Percentiles rank a stretch among this genome's conserved stretches.
Conservation (phyloP, 37 sponge, comb jelly and placozoan species). For the Eunapius fragilis region DNA sequence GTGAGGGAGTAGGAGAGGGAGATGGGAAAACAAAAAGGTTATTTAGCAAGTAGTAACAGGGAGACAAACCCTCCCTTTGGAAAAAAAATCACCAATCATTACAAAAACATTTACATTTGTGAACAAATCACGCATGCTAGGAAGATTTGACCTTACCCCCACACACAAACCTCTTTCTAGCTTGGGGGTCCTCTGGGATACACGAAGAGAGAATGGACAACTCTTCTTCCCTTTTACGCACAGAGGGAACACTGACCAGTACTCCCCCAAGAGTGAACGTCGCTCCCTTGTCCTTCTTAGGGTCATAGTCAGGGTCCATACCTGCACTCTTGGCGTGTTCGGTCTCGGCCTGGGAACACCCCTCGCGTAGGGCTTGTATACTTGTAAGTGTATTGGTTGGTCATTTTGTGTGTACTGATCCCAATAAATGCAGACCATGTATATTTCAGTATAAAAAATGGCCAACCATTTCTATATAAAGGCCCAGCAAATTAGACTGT, state of each 20-base stretch:
- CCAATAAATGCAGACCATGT: no score
- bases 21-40: neutral
- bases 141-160: neutral
- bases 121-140: no score
- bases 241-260: constrained; percentile 52
- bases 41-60: neutral
- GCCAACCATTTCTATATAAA: no score
- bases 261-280: constrained; percentile 78
- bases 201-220: constrained; percentile 56
- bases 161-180: constrained; percentile 72
- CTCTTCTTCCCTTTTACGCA: constrained; percentile 78
- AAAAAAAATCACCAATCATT: no score
- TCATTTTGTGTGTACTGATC: no score
- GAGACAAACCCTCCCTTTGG: neutral
- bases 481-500: no score
- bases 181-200: constrained; percentile 71
- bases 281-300: constrained; percentile 55
- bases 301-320: constrained; percentile 26
- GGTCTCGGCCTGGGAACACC: constrained; percentile 68
- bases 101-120: no score
- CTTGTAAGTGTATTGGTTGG: no score
- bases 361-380: no score
- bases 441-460: no score
- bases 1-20: neutral
- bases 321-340: constrained; percentile 40